Evolutionary conservation across 2,113 vertebrate species (phyloP).

Genomic region (Piliocolobus tephrosceles): DNA sequence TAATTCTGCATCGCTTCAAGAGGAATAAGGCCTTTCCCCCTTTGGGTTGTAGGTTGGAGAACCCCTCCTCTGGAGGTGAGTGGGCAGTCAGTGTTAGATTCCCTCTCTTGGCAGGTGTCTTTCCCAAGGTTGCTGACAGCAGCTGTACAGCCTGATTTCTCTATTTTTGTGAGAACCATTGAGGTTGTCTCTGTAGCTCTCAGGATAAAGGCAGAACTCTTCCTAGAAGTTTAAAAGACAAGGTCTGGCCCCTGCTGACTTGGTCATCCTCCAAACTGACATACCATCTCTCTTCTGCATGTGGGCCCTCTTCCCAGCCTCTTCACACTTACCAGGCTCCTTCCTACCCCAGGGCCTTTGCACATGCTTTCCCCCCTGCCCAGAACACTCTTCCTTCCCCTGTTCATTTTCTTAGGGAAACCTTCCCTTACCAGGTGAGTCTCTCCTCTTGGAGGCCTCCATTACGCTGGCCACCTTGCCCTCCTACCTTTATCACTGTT

Average conservation of each 20-base stretch:
- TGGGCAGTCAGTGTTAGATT: background rate
- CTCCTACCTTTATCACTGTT: background rate
- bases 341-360: background rate
- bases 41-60: background rate
- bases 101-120: background rate
- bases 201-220: background rate
- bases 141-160: background rate
- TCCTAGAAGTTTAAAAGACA: background rate
- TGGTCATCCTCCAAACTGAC: background rate
- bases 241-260: too few species aligned
- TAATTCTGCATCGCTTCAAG: background rate
- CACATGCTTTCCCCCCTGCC: too few species aligned
- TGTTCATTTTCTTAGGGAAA: background rate
- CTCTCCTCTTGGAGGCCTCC: background rate
- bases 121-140: background rate
- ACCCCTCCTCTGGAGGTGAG: background rate
- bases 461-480: background rate
- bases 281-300: rapidly evolving
- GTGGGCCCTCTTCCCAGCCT: background rate
- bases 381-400: too few species aligned
- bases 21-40: too few species aligned
- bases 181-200: background rate
- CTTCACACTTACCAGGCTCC: rapidly evolving
- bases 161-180: background rate
- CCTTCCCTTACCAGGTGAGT: background rate